These are phyloP conservation scores for Cherax destructor DNA, from an alignment of 1,140 invertebrate genomes.

Conservation along the genomic window DNA sequence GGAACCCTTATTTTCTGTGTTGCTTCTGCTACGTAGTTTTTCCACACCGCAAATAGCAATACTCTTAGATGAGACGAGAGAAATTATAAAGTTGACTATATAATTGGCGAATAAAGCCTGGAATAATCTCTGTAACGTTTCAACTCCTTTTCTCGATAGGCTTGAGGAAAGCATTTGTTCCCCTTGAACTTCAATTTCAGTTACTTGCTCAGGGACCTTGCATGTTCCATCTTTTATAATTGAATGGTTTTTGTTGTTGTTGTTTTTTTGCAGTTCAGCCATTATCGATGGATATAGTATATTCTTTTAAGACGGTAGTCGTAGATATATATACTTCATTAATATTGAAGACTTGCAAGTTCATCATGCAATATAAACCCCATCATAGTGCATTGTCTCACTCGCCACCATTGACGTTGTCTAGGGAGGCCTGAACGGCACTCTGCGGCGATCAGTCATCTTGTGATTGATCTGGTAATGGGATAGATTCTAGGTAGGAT, in stretches of 20 bases:
- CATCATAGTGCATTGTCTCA: background rate
- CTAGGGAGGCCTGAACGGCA: background rate
- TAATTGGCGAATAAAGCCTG: too few relatives aligned
- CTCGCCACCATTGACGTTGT: background rate
- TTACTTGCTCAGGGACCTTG: too few relatives aligned
- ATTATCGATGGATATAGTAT: background rate
- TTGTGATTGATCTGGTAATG: background rate
- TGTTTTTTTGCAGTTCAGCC: background rate
- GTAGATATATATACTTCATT: background rate
- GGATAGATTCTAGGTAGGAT: background rate
- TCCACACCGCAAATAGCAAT: too few relatives aligned
- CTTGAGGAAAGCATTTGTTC: too few relatives aligned
- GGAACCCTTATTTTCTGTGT: background rate
- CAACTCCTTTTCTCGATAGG: too few relatives aligned
- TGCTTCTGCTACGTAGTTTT: background rate
- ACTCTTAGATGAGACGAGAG: too few relatives aligned
- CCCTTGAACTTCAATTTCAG: background rate
- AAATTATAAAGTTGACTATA: too few relatives aligned
- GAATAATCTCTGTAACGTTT: too few relatives aligned
- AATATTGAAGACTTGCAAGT: background rate
- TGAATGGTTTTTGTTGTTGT: too few relatives aligned
- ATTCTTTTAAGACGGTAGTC: too few relatives aligned
- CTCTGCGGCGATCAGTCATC: background rate
- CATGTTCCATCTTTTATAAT: background rate
- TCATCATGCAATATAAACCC: too few relatives aligned